Evolutionary conservation across 2,113 vertebrate species (phyloP), one percentile per base, ranked within the genome.

Genomic region (Himantopus leucocephalus): DNA sequence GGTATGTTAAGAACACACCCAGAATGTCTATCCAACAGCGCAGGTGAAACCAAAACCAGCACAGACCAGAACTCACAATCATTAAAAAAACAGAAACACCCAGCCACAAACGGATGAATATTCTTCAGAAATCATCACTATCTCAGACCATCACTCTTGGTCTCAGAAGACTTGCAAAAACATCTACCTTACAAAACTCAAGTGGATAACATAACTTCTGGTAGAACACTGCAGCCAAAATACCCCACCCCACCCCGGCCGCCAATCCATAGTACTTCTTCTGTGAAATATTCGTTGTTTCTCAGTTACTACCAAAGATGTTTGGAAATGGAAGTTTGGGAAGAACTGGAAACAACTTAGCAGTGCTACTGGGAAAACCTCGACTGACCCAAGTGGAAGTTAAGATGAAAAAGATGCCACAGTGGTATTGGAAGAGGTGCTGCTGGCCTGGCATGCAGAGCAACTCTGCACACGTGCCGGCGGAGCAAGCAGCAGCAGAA

Each of bases 401-500:
- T 19, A 50, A 78, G 80, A 68, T 23, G 9, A 52, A 48, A 43
- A 37, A 76, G 63, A 63, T 26, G 27, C 10, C 22, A 6, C 3
- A 14, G 29, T 21, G 26, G 9, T 35, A 45, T 4, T 10, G 15
- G 34, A 52, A 60, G 53, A 72, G 13, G 45, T 29, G 43, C 43
- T n/a, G 35, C 45, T 41, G 34, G 34, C 53, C 45, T 53, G 10
- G 52, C 3, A 29, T 0, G 5, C 26, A 35, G 39, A 71, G 20
- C 30, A 34, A 21, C 16, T 53, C 26, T 6, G 0, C 12, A 29
- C 7, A 24, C 12, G 6, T 11, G 48, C 20, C 1, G 58, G 32
- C 4, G 0, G 30, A n/a, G 4, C 14, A 29, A 41, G 18, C 23
- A 14, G 68, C 43, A 32, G 13, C 32, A 58, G 32, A 70, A 59